A percentile compares a stretch with the other conserved stretches of the same genome.
Conservation (phyloP, 2,888 invertebrate genomes). For the Sesia bembeciformis region DNA sequence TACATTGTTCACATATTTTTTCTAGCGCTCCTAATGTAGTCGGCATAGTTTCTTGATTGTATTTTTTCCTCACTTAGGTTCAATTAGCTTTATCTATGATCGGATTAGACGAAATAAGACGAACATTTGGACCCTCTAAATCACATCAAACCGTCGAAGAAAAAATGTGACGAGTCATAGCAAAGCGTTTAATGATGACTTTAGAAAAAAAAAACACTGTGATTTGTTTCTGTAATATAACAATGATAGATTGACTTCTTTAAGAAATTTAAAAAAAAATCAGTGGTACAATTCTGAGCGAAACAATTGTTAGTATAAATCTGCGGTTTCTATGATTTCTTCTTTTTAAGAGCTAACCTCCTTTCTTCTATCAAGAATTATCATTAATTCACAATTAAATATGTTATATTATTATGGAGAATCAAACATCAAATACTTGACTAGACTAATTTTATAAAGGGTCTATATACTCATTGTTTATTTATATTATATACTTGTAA, state of each 20-base stretch:
- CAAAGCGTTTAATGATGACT: not conserved
- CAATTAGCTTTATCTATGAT: slow-evolving; percentile 38
- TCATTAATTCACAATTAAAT: too few relatives aligned
- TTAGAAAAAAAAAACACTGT: not conserved
- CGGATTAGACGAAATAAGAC: slow-evolving; percentile 16
- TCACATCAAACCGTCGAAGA: slow-evolving; percentile 21
- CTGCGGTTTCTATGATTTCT: too few relatives aligned
- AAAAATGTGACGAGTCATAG: slow-evolving; percentile 27
- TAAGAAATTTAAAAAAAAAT: not conserved
- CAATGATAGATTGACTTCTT: not conserved
- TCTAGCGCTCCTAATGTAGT: not conserved
- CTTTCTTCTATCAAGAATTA: too few relatives aligned
- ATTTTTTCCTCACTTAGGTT: slow-evolving; percentile 15
- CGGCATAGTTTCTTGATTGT: not conserved
- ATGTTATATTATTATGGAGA: too few relatives aligned
- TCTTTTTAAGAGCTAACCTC: too few relatives aligned
- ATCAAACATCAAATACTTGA: too few relatives aligned
- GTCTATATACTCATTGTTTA: too few relatives aligned
- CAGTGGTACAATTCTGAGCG: too few relatives aligned
- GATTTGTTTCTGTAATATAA: not conserved
- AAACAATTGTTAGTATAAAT: too few relatives aligned
- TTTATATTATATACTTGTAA: too few relatives aligned
- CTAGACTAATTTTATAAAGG: too few relatives aligned
- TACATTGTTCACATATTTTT: not conserved
- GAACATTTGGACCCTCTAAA: slow-evolving; percentile 24